Base-by-base conservation (phyloP, 2,797 vertebrate species). In the Poeciliopsis presidionis region DNA sequence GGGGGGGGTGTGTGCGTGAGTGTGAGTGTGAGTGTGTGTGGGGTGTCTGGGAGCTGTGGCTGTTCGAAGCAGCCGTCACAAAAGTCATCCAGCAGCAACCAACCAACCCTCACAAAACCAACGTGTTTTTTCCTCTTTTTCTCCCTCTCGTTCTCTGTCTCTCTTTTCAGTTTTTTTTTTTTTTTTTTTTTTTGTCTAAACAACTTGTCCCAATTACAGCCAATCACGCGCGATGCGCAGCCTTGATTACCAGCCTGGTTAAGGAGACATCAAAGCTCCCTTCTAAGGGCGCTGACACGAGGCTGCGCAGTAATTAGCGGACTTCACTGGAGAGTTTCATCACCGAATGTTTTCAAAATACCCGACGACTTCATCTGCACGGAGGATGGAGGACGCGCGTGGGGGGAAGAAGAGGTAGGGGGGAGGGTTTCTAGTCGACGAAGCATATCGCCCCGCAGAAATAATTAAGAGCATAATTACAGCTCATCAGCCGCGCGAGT, bases 401-500 rank as follows among this genome's bases (percentile, higher is more conserved):
- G 55, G 55, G 55, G 11, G 55, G 1, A 30, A 61, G 78, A 76
- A 7, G 39, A 41, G 73, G 0, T 41, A 43, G n/a, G 18, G 47
- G 55, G 55, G 55, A 6, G 5, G 79, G 77, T 80, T 30, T 86
- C 80, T 84, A 55, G 71, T 80, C 63, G 75, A 79, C 86, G 89
- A 87, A 92, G 89, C 91, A 83, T 81, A 88, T 91, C 92, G 92
- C 93, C 95, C 94, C 92, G 86, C 93, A 94, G 93, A 94, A 94
- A 94, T 95, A 94, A 95, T 96, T 95, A 95, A n/a, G 95, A 95
- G 88, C 82, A 73, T 95, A 94, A 96, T 96, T 95, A 94, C 91
- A 84, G 90, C 94, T 94, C 91, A 93, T 95, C 94, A 94, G 94
- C 92, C 92, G 93, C 88, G 93, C 93, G 90, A 94, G 93, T 92